Evolutionary conservation across 2,888 invertebrate species (phyloP), one percentile per base, ranked within the genome.

Genomic region (Caenorhabditis sp.): DNA sequence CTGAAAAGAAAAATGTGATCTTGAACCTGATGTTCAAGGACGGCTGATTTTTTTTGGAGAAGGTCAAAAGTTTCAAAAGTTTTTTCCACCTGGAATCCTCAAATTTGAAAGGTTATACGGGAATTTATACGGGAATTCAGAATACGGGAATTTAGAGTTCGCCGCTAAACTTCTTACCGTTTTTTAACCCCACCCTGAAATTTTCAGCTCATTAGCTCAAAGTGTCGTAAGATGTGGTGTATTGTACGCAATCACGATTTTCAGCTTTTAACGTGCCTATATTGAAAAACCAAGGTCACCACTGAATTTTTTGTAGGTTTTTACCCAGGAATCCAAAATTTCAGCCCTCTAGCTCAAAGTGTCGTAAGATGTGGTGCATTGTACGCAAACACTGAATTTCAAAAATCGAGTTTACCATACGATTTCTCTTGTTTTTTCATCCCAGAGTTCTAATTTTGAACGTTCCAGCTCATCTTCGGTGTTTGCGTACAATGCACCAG

Each of bases 401-500:
- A 10, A 38, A 47, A 47, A 6, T 16, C n/a, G n/a, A n/a, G n/a
- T n/a, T n/a, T n/a, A n/a, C n/a, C n/a, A n/a, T n/a, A n/a, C n/a
- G n/a, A n/a, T n/a, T n/a, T n/a, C n/a, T n/a, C n/a, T n/a, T n/a
- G n/a, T n/a, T n/a, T n/a, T n/a, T n/a, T n/a, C n/a, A n/a, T n/a
- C n/a, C n/a, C n/a, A n/a, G n/a, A n/a, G n/a, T n/a, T n/a, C n/a
- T n/a, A n/a, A n/a, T n/a, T n/a, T n/a, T n/a, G n/a, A n/a, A n/a
- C n/a, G n/a, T n/a, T n/a, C n/a, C 47, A 47, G 12, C 12, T 12
- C 10, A 12, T 38, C 38, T 2, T 10, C 6, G 12, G 58, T 58
- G 58, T 35, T 59, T 59, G 59, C 59, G 22, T 4, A 59, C 59
- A 6, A 35, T 19, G 16, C 59, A n/a, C 59, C 19, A 38, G 12